Evolutionary conservation across 2,888 invertebrate species (phyloP), one percentile per base, ranked within the genome.

Genomic region (Sarcophaga carnaria): DNA sequence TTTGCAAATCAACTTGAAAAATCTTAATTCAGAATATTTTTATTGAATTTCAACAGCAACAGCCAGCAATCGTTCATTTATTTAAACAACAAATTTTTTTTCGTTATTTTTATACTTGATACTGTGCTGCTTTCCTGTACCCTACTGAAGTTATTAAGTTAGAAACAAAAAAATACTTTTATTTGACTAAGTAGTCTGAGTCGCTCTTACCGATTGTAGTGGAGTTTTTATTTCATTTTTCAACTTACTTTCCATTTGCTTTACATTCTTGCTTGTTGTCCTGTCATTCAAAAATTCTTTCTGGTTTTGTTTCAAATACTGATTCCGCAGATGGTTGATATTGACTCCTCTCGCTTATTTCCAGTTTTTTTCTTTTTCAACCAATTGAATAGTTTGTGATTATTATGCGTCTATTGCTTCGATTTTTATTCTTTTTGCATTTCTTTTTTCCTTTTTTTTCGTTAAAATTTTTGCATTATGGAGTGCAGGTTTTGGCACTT

Each of bases 401-500:
- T 47, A 49, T 64, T 64, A 66, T 14, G 45, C n/a, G 22, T 8
- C 62, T 22, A n/a, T n/a, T 62, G n/a, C 60, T 74, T 0, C 10
- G 20, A 20, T n/a, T 69, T 14, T 66, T 66, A 20, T 69, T 4
- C 10, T 74, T 37, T 14, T 45, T 75, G 17, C 25, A 17, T 37
- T 54, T 69, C 49, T 27, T 37, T 76, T 76, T 64, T 54, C 22
- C 14, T 45, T 47, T 63, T n/a, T 27, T 49, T 79, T 60, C 54
- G 6, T 37, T 37, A 37, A 37, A 10, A 37, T 37, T 78, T 85
- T 69, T 82, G 80, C 64, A 86, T 86, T 86, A 75, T 86, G 83
- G 77, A 86, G 86, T 80, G 86, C 70, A 49, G 71, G 77, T 27
- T 45, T 83, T 86, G 77, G 20, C 86, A 86, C 86, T 86, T 83